phyloP scores from a whole-genome alignment of 2,888 invertebrate species.

The Pheosia gnoma region DNA sequence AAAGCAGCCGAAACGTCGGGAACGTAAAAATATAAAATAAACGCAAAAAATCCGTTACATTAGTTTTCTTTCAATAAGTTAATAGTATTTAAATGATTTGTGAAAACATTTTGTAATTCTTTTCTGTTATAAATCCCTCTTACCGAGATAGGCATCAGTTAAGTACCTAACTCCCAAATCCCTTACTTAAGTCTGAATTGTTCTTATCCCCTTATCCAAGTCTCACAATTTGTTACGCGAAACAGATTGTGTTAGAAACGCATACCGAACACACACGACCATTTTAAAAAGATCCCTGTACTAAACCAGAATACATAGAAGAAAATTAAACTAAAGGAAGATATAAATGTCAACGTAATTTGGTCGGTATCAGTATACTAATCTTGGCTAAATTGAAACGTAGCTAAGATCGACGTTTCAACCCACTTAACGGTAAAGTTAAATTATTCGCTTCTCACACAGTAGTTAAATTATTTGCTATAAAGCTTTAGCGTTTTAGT shows the following conservation, averaged over 20 bases:
- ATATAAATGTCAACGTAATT: constrained; percentile 11
- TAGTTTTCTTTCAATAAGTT: too few relatives aligned
- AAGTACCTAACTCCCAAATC: constrained; percentile 16
- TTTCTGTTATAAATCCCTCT: constrained; percentile 3
- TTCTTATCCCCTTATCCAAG: constrained; percentile 15
- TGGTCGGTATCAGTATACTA: constrained; percentile 16
- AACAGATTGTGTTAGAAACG: constrained; percentile 12
- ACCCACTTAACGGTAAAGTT: constrained; percentile 25
- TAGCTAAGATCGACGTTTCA: constrained; percentile 23
- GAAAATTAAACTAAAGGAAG: neutral
- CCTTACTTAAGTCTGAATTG: constrained; percentile 16
- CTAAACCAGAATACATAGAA: neutral
- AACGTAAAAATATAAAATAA: too few relatives aligned
- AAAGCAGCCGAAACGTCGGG: too few relatives aligned
- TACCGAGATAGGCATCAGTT: constrained; percentile 10
- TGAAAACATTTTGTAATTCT: neutral
- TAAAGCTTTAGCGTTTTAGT: constrained; percentile 10
- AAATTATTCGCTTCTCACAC: constrained; percentile 31
- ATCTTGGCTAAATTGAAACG: constrained; percentile 38
- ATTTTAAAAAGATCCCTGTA: constrained; percentile 2
- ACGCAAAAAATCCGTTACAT: too few relatives aligned
- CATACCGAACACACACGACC: constrained; percentile 13
- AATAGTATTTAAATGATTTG: neutral
- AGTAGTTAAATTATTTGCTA: constrained; percentile 31
- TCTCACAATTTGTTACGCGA: constrained; percentile 13